Conservation (phyloP, 2,113 vertebrate species). For the Ptilorrhoa leucosticta region DNA sequence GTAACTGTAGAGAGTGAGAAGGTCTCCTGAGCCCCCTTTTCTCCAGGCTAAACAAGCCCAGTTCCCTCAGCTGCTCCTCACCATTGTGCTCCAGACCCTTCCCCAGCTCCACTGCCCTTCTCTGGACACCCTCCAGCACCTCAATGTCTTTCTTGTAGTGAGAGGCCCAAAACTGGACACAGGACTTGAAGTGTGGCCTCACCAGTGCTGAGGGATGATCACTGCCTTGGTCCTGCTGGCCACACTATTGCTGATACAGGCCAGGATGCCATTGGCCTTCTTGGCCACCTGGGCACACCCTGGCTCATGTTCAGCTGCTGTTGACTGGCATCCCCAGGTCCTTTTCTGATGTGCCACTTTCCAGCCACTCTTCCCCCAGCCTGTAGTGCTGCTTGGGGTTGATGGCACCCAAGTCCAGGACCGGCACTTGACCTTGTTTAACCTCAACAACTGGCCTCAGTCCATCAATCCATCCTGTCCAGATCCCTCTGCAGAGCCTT, state of each 20-base stretch:
- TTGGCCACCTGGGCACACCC: background rate
- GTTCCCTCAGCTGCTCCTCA: background rate
- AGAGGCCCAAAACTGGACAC: background rate
- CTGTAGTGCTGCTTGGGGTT: background rate
- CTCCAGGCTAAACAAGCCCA: background rate
- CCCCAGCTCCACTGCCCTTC: background rate
- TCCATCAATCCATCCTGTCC: background rate
- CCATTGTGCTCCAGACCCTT: background rate
- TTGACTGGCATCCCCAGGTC: background rate
- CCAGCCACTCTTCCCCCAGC: background rate
- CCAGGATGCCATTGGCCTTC: background rate
- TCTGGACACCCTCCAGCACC: background rate
- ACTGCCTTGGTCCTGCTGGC: background rate
- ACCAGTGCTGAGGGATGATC: background rate
- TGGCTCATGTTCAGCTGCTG: background rate
- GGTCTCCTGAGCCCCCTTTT: background rate
- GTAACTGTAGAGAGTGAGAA: background rate
- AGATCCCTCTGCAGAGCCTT: background rate
- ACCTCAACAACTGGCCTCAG: background rate
- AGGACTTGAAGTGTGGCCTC: background rate
- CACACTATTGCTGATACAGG: background rate
- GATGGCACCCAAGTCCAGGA: background rate
- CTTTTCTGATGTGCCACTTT: background rate
- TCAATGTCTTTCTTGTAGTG: background rate
- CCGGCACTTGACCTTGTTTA: background rate